Evolutionary conservation across 2,113 vertebrate species (phyloP), one percentile per base, ranked within the genome.

Genomic region (Genyomyrus donnyi): DNA sequence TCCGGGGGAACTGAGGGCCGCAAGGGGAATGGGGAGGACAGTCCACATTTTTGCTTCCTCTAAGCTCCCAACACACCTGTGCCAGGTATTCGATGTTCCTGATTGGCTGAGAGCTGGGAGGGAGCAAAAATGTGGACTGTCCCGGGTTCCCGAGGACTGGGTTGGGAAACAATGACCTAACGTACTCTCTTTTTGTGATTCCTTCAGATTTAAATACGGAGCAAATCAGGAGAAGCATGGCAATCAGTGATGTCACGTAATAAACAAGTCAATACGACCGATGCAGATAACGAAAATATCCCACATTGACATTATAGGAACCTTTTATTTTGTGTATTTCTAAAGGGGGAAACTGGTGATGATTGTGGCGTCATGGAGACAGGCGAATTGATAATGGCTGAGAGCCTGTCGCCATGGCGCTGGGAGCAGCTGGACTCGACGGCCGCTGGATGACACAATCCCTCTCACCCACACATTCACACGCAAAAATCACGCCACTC

Each of bases 271-370:
- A 27, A 48, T 46, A 11, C 24, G 19, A 21, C 11, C 8, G 62
- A 53, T 80, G 87, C 85, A 56, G 66, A 80, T 31, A 46, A 84
- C 19, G 31, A 48, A 49, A 84, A 87, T 48, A 88, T 35, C 42
- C 70, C 50, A 46, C 42, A 13, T 58, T 3, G 8, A 35, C 87
- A 24, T 50, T 88, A 88, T 48, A 49, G 24, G 35, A 88, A 15
- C n/a, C 42, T 46, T 88, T 88, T 52, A 10, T 62, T 77, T 35
- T 15, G 88, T 42, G 56, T 35, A 85, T 83, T 80, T 24, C 27
- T 48, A 48, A 84, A 62, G 50, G 49, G 49, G 86, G 90, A 13
- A 27, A 87, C 90, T 91, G 92, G 88, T 70, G 91, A 50, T 86
- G 53, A 92, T 1, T 46, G 50, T 35, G 87, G 91, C 88, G 90